Percentiles rank a stretch among this genome's conserved stretches.
These are phyloP conservation scores for Zeus faber DNA, from an alignment of 2,113 vertebrate species.

Conservation along the genomic window DNA sequence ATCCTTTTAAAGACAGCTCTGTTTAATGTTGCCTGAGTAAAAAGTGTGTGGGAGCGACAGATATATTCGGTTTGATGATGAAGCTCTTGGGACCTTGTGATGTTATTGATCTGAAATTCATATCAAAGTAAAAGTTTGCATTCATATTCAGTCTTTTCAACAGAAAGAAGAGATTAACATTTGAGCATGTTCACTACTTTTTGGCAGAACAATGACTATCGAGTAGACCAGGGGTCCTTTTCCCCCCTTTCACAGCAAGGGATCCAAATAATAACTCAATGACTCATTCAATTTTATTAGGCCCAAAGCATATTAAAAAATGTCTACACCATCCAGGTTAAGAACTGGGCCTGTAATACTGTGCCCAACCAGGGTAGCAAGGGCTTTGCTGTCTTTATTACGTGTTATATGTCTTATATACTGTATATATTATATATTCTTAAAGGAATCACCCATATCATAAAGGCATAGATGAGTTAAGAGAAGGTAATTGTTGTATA, in stretches of 20 bases:
- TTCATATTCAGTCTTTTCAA: slow-evolving; percentile 51
- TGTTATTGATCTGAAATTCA: slow-evolving; percentile 75
- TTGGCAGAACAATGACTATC: slow-evolving; percentile 42
- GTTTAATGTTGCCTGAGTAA: slow-evolving; percentile 64
- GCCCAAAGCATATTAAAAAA: too few species aligned
- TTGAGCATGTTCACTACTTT: slow-evolving; percentile 38
- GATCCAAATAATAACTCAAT: too few species aligned
- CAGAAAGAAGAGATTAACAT: slow-evolving; percentile 46
- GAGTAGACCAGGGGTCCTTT: slow-evolving; percentile 16
- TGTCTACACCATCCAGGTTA: too few species aligned
- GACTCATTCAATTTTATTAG: too few species aligned
- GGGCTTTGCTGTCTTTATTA: too few species aligned
- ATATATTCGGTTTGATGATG: slow-evolving; percentile 73
- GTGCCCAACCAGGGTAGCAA: too few species aligned
- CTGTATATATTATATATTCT: too few species aligned
- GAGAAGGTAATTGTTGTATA: too few species aligned
- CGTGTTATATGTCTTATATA: too few species aligned
- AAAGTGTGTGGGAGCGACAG: slow-evolving; percentile 53
- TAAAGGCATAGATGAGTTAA: too few species aligned
- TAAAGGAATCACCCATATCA: too few species aligned
- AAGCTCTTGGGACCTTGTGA: slow-evolving; percentile 49
- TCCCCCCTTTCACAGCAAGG: background rate
- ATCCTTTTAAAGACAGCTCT: slow-evolving; percentile 59
- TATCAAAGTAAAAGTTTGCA: slow-evolving; percentile 55
- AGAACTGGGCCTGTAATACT: too few species aligned